Percentiles rank a stretch among this genome's conserved stretches.
phyloP scores from a whole-genome alignment of 1,140 invertebrate genomes.

The Bombus confusus region DNA sequence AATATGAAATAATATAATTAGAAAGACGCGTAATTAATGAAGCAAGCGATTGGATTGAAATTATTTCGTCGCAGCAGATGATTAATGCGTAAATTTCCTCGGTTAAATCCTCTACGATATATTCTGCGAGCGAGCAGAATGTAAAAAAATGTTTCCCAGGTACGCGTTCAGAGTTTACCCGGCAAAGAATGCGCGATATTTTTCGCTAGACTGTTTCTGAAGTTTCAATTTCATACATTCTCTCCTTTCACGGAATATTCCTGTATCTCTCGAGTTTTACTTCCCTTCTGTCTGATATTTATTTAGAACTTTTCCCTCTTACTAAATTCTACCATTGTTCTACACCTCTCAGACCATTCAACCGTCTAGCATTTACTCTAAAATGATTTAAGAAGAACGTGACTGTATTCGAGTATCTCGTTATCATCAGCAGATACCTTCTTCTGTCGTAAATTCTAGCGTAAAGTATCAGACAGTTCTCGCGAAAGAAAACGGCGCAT shows the following conservation, averaged over 20 bases:
- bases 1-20: too few relatives aligned
- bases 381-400: background rate
- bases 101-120: background rate
- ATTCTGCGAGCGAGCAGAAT: too few relatives aligned
- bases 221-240: constrained; percentile 12
- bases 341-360: background rate
- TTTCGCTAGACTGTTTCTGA: background rate
- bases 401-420: background rate
- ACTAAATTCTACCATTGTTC: background rate
- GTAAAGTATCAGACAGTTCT: background rate
- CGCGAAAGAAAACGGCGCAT: background rate
- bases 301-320: background rate
- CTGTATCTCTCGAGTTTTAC: background rate
- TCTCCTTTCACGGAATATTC: constrained; percentile 5
- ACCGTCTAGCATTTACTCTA: background rate
- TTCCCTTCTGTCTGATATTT: background rate
- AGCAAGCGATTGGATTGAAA: too few relatives aligned
- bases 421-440: background rate
- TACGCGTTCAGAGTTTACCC: background rate
- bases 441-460: too few relatives aligned
- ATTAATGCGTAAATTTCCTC: background rate
- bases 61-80: background rate
- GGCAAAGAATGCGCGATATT: background rate
- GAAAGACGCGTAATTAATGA: rapidly evolving
- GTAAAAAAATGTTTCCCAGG: background rate